These are phyloP conservation scores for Catharus ustulatus DNA, from an alignment of 2,797 vertebrate species.

Conservation along the genomic window DNA sequence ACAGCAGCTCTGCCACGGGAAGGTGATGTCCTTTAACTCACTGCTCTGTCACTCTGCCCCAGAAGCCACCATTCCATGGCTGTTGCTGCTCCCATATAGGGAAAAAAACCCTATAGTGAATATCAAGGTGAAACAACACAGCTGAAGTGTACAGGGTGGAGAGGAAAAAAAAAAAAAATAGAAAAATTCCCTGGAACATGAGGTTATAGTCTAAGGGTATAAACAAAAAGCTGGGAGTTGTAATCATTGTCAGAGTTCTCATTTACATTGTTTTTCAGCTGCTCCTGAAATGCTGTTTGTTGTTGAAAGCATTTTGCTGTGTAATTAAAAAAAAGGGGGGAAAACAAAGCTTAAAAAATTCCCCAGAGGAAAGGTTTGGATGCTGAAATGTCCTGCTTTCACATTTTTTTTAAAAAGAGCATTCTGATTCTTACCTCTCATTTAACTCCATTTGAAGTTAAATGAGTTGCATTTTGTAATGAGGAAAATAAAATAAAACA, in stretches of 20 bases:
- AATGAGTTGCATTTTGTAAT: slow-evolving; percentile 25
- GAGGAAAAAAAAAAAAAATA: not conserved
- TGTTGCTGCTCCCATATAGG: not conserved
- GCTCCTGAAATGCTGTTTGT: not conserved
- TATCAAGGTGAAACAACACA: not conserved
- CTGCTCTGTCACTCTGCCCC: not conserved
- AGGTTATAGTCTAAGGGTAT: not conserved
- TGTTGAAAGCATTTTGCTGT: slow-evolving; percentile 23
- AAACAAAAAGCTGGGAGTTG: slow-evolving; percentile 2
- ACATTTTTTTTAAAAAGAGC: not conserved
- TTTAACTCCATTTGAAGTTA: slow-evolving; percentile 30
- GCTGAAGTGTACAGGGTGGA: not conserved
- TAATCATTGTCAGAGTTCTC: slow-evolving; percentile 13
- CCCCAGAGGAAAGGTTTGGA: not conserved
- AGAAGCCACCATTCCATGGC: not conserved
- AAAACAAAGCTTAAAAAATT: not conserved
- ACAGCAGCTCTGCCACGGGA: not conserved
- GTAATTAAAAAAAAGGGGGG: not conserved
- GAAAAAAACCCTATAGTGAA: not conserved
- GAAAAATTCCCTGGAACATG: not conserved
- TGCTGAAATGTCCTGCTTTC: not conserved
- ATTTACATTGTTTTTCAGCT: slow-evolving; percentile 28
- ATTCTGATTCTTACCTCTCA: not conserved
- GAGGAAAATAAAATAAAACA: slow-evolving; percentile 2
- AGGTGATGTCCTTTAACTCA: not conserved